Evolutionary conservation across 2,797 vertebrate species (phyloP).

Genomic region (Momotus momota): DNA sequence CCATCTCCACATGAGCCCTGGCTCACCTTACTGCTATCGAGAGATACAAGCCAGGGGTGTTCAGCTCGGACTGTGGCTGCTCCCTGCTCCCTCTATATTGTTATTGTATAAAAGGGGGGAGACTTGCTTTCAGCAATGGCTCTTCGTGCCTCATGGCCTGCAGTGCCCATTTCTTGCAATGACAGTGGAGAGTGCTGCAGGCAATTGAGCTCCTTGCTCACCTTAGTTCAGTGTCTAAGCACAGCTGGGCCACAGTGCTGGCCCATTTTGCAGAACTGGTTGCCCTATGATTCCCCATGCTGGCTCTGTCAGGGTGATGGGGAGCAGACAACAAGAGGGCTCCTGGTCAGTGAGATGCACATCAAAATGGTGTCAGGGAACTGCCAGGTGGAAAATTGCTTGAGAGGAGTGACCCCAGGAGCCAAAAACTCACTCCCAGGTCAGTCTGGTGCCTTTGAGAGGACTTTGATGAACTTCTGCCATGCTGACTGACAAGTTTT

Average conservation of each 20-base stretch:
- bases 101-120: neutral
- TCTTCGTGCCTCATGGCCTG: neutral
- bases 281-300: neutral
- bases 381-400: neutral
- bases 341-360: rapidly evolving
- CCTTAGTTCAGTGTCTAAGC: neutral
- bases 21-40: neutral
- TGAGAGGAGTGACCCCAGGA: neutral
- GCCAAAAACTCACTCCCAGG: neutral
- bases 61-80: neutral
- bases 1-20: rapidly evolving
- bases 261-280: neutral
- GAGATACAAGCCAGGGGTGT: neutral
- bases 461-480: slow-evolving; percentile 22
- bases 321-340: rapidly evolving
- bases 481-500: neutral
- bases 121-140: neutral
- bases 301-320: rapidly evolving
- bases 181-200: neutral
- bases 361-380: neutral
- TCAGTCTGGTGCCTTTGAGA: slow-evolving; percentile 18
- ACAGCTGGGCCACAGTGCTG: rapidly evolving
- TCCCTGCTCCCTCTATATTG: neutral
- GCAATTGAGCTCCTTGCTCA: rapidly evolving
- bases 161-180: neutral